phyloP scores from a whole-genome alignment of 1,140 invertebrate species.

The Diorhabda elongata region DNA sequence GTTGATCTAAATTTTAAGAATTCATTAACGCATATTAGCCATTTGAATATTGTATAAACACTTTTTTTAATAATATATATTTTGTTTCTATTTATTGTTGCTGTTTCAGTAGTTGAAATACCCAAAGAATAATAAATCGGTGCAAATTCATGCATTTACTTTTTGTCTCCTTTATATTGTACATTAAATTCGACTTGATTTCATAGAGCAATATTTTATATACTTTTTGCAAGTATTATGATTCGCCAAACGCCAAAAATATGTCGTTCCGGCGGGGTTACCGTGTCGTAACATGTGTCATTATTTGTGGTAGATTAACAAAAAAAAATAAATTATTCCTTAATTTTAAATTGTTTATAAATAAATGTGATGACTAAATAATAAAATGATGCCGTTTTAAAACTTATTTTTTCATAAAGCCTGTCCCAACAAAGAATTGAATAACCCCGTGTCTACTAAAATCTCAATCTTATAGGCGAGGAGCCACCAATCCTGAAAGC shows the following conservation, averaged over 20 bases:
- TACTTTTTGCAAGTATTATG: constrained; percentile 14
- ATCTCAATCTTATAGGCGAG: too few species aligned
- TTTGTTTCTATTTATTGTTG: too few species aligned
- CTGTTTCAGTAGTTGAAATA: background rate
- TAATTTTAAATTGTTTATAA: constrained; percentile 23
- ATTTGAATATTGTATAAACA: too few species aligned
- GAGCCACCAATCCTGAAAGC: too few species aligned
- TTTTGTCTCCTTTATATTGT: constrained; percentile 13
- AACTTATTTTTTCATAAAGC: background rate
- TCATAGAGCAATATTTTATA: constrained; percentile 19
- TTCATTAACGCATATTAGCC: too few species aligned
- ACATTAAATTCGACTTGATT: constrained; percentile 13
- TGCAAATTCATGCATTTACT: constrained; percentile 16
- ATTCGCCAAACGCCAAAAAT: constrained; percentile 5
- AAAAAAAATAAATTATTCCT: constrained; percentile 16
- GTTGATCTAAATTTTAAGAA: too few species aligned
- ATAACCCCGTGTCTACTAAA: too few species aligned
- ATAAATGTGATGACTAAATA: constrained; percentile 20
- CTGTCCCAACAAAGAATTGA: too few species aligned
- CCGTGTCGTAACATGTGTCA: constrained; percentile 19
- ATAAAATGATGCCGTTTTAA: constrained; percentile 17
- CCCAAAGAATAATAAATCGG: constrained; percentile 3
- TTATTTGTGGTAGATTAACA: constrained; percentile 13
- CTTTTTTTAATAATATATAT: too few species aligned
- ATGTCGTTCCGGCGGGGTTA: constrained; percentile 8